phyloP scores from a whole-genome alignment of 2,888 invertebrate species.

The Ellobium chinense region DNA sequence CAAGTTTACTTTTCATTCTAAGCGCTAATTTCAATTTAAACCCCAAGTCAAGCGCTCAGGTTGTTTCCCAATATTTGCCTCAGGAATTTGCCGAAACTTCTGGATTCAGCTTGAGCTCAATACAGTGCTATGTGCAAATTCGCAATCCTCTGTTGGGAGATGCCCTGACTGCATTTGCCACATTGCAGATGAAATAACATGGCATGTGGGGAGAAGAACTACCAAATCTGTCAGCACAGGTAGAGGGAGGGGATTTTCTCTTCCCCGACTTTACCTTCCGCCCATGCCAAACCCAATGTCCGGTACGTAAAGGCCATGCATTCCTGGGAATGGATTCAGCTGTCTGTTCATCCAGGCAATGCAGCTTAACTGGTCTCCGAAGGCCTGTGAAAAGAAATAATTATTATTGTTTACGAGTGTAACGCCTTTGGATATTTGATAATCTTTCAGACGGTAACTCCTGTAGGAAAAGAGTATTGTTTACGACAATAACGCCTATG shows the following conservation, averaged over 20 bases:
- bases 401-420: not conserved
- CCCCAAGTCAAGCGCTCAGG: too few species aligned
- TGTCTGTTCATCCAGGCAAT: constrained; percentile 6
- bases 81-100: too few species aligned
- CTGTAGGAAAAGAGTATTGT: too few species aligned
- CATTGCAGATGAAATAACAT: not conserved
- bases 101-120: too few species aligned
- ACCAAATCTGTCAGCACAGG: not conserved
- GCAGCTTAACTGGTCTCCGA: constrained; percentile 5
- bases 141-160: too few species aligned
- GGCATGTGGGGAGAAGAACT: not conserved
- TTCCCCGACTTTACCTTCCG: too few species aligned
- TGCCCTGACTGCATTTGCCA: not conserved
- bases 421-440: not conserved
- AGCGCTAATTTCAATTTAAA: too few species aligned
- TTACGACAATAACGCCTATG: too few species aligned
- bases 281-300: constrained; percentile 9
- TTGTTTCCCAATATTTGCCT: too few species aligned
- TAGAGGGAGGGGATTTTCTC: not conserved
- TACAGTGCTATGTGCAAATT: too few species aligned
- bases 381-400: constrained; percentile 11
- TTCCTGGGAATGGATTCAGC: constrained; percentile 7
- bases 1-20: too few species aligned
- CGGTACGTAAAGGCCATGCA: constrained; percentile 13
- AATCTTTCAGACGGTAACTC: too few species aligned